Base-by-base conservation (phyloP, 1,140 invertebrate species). In the Diplogasteroides magnus region DNA sequence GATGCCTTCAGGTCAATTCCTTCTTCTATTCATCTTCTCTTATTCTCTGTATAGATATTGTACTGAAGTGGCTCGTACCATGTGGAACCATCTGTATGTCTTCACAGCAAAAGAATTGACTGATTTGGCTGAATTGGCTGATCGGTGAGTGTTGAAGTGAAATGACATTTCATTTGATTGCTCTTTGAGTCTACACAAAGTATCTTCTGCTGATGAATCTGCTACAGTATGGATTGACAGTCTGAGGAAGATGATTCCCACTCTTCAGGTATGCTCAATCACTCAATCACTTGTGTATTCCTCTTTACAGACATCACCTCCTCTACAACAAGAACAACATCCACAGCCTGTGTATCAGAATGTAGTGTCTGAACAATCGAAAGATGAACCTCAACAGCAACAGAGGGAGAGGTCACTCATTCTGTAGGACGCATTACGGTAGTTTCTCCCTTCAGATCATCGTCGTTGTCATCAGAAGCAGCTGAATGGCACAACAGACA, bases 1-100 rank as follows among this genome's bases (percentile, higher is more conserved):
- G 70, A 72, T 19, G 64, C 70, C 58, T 72, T 61, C 23, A 31
- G 65, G 65, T 67, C 15, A 64, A 1, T 32, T 0, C 29, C n/a
- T 15, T 1, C 14, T n/a, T 26, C 6, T 37, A 19, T 19, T 55
- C 19, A 55, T 1, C 32, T 1, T 48, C 32, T 23, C 11, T 55
- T 2, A 19, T 23, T 64, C 37, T 48, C 19, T 19, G 19, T 65
- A 27, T 27, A 67, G 65, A 23, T 67, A 67, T 25, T 67, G 65
- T 29, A 60, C 56, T 31, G 56, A 67, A 32, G 26, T 67, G 14
- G 65, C 65, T 31, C 57, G 65, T 32, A 31, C 55, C 6, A 67
- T 67, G 55, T 67, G 65, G 65, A 14, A 19, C 28, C 2, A 67
- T 26, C 0, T 59, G 27, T 1, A 11, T n/a, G 0, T 32, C 1